Base-by-base conservation (phyloP, 2,888 invertebrate genomes). In the Monoplex corrugatus region DNA sequence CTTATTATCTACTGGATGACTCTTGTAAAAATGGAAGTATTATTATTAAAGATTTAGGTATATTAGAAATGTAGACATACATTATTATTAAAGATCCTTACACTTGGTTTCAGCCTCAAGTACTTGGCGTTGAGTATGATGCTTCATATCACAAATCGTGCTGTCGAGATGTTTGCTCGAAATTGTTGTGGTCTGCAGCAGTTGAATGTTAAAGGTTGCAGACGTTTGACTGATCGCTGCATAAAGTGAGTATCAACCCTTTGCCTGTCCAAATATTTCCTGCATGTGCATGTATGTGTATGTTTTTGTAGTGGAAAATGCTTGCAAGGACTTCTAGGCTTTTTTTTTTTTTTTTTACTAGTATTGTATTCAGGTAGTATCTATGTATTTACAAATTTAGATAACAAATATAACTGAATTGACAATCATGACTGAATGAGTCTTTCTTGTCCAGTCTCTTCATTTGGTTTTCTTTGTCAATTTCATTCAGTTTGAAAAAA, bases 121-220 rank as follows among this genome's bases (percentile, higher is more conserved):
- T 94, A 94, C 88, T 95, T 97, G 0, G 97, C 97, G 88, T 94
- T 97, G 91, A 97, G 97, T 89, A 97, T 97, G 75, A 97, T 97
- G 86, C 97, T 96, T 91, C 97, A 96, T 90, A 95, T 98, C n/a
- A 97, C 97, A 0, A 97, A 97, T 5, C 96, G 96, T 83, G 97
- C 97, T 57, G 95, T 98, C 43, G 97, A 97, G 87, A 97, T 97
- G 0, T 96, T 97, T 0, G 97, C 97, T 44, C 96, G 97, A 57
- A 90, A 90, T 90, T 95, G 95, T 91, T 90, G 97, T 96, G 92
- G 93, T 88, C 95, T 97, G 90, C 96, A 96, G 82, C 96, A 97
- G 90, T 96, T 98, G 1, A 97, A 97, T 95, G 95, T 97, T 16
- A 96, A 97, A 82, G 97, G 97, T 0, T 98, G 97, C 94, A 96